phyloP scores from a whole-genome alignment of 2,113 vertebrate genomes.

The Erythrolamprus reginae region DNA sequence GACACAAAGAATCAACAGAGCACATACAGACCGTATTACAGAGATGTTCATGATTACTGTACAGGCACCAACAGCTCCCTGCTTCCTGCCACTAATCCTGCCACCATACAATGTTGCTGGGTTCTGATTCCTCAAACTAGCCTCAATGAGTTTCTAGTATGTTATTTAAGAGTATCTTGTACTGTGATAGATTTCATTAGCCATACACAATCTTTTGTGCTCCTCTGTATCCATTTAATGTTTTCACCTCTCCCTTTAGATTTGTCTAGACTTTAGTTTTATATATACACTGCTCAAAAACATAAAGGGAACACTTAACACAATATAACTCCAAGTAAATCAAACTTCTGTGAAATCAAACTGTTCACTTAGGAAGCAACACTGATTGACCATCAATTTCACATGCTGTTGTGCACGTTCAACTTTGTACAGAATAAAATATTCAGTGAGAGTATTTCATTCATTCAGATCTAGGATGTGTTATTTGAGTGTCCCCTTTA shows the following conservation, averaged over 20 bases:
- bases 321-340: too few relatives aligned
- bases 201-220: not conserved
- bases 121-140: not conserved
- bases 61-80: not conserved
- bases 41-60: not conserved
- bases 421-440: too few relatives aligned
- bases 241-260: not conserved
- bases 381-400: too few relatives aligned
- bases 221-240: not conserved
- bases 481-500: too few relatives aligned
- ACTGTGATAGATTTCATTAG: not conserved
- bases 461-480: too few relatives aligned
- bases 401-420: too few relatives aligned
- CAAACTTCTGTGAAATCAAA: too few relatives aligned
- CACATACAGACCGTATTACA: not conserved
- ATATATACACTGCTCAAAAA: too few relatives aligned
- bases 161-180: not conserved
- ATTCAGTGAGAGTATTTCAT: too few relatives aligned
- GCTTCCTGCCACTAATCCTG: not conserved
- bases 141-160: not conserved
- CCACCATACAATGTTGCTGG: not conserved
- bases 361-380: too few relatives aligned
- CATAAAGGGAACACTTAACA: too few relatives aligned
- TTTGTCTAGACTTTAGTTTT: not conserved
- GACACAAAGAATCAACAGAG: not conserved